phyloP scores from a whole-genome alignment of 2,888 invertebrate species.

The Diarsia rubi region DNA sequence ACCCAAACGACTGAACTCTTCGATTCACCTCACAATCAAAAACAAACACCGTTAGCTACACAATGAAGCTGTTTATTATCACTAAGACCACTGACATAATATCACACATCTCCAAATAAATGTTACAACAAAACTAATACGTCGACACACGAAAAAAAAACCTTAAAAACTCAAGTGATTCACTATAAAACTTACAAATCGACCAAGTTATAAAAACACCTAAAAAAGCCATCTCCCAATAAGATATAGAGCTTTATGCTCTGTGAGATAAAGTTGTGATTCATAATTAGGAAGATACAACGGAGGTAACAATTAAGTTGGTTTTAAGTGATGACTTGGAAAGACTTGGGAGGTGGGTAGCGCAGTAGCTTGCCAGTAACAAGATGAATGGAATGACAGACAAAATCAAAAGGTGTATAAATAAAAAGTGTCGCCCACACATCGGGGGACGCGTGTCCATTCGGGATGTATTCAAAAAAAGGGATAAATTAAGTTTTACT shows the following conservation, averaged over 20 bases:
- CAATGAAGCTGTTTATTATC: conserved; percentile 82
- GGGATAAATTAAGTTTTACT: not conserved
- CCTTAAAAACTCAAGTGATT: conserved; percentile 80
- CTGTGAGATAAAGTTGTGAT: conserved; percentile 69
- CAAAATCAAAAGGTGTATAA: conserved; percentile 79
- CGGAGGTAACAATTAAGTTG: conserved; percentile 45
- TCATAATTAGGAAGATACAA: conserved; percentile 37
- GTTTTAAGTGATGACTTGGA: conserved; percentile 75
- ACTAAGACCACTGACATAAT: conserved; percentile 84
- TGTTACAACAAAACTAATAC: conserved; percentile 78
- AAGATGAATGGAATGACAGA: conserved; percentile 82
- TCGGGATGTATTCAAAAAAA: not conserved
- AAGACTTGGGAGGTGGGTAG: conserved; percentile 77
- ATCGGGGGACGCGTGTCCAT: conserved; percentile 70
- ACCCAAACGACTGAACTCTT: conserved; percentile 21
- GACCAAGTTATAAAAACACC: conserved; percentile 51
- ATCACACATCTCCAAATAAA: conserved; percentile 82
- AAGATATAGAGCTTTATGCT: conserved; percentile 51
- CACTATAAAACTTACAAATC: conserved; percentile 80
- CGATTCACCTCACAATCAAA: conserved; percentile 38
- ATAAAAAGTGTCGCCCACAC: conserved; percentile 85
- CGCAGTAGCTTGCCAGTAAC: conserved; percentile 85
- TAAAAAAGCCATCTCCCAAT: conserved; percentile 12
- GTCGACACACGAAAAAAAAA: conserved; percentile 72
- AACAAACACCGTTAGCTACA: conserved; percentile 75